Conservation (phyloP, 1,140 invertebrate species). For the Aleiodes sp. region DNA sequence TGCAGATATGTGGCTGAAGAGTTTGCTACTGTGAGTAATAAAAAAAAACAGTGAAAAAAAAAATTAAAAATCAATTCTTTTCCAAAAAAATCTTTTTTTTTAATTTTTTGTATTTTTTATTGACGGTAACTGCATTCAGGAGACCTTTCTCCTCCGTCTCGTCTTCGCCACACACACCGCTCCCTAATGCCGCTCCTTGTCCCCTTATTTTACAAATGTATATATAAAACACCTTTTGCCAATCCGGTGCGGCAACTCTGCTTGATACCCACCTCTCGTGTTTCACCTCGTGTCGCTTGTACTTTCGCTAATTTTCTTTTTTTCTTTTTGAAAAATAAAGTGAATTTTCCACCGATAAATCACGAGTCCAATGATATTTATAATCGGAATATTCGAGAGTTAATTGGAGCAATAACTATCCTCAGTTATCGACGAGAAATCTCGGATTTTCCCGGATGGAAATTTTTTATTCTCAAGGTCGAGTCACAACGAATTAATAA, state of each 20-base stretch:
- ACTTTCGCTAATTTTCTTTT: slow-evolving; percentile 30
- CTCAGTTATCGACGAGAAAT: too few relatives aligned
- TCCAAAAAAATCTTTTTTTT: background rate
- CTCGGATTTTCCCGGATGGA: background rate
- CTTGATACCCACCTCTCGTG: background rate
- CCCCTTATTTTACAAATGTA: slow-evolving; percentile 9
- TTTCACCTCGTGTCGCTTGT: slow-evolving; percentile 8
- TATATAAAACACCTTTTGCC: slow-evolving; percentile 10
- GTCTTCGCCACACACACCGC: slow-evolving; percentile 8
- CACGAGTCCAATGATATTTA: background rate
- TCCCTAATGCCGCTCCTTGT: slow-evolving; percentile 27
- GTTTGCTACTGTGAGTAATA: slow-evolving; percentile 57
- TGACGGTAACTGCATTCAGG: background rate
- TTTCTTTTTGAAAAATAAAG: background rate
- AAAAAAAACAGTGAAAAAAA: background rate
- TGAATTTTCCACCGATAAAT: background rate
- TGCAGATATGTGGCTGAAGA: slow-evolving; percentile 61
- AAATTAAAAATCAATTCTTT: background rate
- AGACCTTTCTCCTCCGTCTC: slow-evolving; percentile 1
- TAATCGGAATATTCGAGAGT: background rate
- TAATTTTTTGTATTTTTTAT: background rate
- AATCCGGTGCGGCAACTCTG: slow-evolving; percentile 25
- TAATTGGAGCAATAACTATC: too few relatives aligned
- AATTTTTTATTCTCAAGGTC: background rate
- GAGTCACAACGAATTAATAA: background rate